Base-by-base conservation (phyloP, 2,888 invertebrate genomes). In the Campaea margaritaria region DNA sequence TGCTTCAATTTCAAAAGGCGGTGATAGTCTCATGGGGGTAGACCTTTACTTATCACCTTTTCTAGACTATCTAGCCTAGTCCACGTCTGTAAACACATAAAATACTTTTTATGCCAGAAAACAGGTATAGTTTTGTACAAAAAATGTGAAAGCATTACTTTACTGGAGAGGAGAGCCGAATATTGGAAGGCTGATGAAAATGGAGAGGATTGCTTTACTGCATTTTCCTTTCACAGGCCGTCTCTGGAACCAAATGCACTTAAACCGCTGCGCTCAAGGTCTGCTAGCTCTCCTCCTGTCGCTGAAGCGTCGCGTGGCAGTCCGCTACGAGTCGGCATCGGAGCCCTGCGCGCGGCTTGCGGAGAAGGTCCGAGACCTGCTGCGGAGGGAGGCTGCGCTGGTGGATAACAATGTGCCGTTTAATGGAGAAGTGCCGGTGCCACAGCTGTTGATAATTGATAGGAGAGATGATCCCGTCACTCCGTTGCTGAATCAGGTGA, bases 401-500 rank as follows among this genome's bases (percentile, higher is more conserved):
- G 97, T 99, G 82, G 96, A 98, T 74, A 97, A 97, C 82, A 93
- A 93, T n/a, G 93, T 94, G 54, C 95, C 96, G 0, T 97, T 97
- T 83, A 94, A 96, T n/a, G 95, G 96, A 57, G 94, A 94, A n/a
- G 87, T 93, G 45, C 95, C 96, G 0, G 94, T 95, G 39, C 97
- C 98, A 0, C 90, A 98, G 65, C 86, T 99, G 58, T 86, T 99
- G 34, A 96, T 99, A 64, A 82, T 99, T 38, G 99, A 99, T 85
- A 93, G 99, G 68, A 93, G 97, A 72, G 97, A 97, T 82, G 99
- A 99, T 89, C 97, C 99, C 0, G 96, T 99, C 8, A 99, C 99
- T 0, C 99, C 99, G 0, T 88, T 99, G 55, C 89, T 99, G 31
- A 98, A 97, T 87, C 97, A 97, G 93, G 95, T 95, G 31, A 31